Conservation (phyloP, 2,113 vertebrate species). For the Cynopterus brachyotis region DNA sequence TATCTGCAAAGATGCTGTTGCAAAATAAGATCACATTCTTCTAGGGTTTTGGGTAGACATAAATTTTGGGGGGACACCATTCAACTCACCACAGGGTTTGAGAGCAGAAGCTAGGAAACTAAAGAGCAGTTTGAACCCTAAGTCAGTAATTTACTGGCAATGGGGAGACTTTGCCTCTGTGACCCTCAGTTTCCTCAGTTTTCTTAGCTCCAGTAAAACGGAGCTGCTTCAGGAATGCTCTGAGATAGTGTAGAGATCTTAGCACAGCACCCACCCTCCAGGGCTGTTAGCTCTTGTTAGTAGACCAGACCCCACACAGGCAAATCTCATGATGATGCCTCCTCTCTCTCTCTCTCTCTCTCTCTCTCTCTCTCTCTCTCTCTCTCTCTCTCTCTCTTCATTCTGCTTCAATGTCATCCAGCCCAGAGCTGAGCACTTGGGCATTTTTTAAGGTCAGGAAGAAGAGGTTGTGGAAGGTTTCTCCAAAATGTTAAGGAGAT, state of each 20-base stretch:
- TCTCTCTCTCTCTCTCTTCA: neutral
- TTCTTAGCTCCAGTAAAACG: neutral
- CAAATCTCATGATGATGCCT: too few relatives aligned
- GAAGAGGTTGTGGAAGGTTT: neutral
- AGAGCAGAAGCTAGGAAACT: too few relatives aligned
- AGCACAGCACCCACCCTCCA: neutral
- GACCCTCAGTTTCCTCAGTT: neutral
- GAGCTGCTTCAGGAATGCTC: neutral
- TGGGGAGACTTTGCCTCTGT: neutral
- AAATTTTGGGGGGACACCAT: neutral
- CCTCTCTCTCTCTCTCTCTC: neutral
- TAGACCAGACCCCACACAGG: neutral
- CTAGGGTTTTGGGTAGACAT: neutral
- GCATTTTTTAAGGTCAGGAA: neutral
- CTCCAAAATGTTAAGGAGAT: neutral
- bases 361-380: neutral
- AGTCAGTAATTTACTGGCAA: neutral
- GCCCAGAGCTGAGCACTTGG: neutral
- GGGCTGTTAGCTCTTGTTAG: neutral
- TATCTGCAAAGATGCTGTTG: neutral
- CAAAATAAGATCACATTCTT: neutral
- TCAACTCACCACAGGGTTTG: neutral
- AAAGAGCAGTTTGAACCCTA: neutral
- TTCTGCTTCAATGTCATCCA: neutral
- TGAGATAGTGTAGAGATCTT: neutral